Percentiles rank a stretch among this genome's conserved stretches.
phyloP scores from a whole-genome alignment of 2,888 invertebrate species.

The Bombyx huttoni region DNA sequence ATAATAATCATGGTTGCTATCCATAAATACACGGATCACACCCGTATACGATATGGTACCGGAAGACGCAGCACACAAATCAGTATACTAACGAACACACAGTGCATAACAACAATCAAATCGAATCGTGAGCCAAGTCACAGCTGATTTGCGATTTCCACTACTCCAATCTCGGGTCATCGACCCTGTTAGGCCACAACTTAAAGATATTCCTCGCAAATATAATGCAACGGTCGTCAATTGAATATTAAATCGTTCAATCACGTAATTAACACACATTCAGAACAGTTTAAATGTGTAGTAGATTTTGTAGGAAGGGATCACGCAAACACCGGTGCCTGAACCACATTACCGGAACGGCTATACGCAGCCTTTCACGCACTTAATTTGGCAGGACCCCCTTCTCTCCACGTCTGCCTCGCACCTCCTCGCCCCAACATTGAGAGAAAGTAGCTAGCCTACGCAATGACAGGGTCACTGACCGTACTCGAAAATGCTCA shows the following conservation, averaged over 20 bases:
- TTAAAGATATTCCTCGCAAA: conserved; percentile 27
- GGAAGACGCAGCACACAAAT: not conserved
- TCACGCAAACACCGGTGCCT: conserved; percentile 17
- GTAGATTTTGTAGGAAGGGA: conserved; percentile 22
- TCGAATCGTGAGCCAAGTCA: conserved; percentile 19
- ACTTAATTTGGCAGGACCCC: conserved; percentile 70
- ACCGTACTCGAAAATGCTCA: conserved; percentile 67
- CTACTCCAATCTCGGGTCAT: conserved; percentile 35
- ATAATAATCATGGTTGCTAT: not conserved
- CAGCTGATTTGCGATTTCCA: conserved; percentile 37
- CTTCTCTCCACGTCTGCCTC: conserved; percentile 41
- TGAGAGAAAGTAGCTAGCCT: conserved; percentile 70
- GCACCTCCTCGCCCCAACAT: conserved; percentile 41
- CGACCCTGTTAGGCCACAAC: conserved; percentile 37
- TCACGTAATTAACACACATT: not conserved
- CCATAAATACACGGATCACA: not conserved
- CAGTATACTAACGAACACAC: not conserved
- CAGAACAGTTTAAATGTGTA: conserved; percentile 1
- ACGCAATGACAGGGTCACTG: conserved; percentile 70
- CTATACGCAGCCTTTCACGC: conserved; percentile 64
- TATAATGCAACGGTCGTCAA: conserved; percentile 5
- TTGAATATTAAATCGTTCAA: conserved; percentile 1
- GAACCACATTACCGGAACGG: conserved; percentile 35
- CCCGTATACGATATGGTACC: not conserved
- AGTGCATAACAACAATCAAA: not conserved